Percentiles rank a stretch among this genome's conserved stretches.
Evolutionary conservation across 2,888 invertebrate genomes (phyloP).

Genomic region (Nomada flava): DNA sequence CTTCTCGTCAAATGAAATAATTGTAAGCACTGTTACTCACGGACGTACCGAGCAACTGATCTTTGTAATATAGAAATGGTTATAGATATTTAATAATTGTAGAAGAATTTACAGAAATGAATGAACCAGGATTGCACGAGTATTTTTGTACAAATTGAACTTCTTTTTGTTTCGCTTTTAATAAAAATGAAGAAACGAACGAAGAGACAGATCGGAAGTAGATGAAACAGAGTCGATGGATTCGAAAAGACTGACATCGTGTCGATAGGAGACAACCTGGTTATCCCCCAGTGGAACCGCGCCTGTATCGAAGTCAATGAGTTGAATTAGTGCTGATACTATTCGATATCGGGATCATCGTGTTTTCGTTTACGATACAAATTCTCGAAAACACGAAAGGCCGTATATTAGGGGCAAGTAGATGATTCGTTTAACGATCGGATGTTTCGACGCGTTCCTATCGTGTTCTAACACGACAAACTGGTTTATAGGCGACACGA

Average conservation of each 20-base stretch:
- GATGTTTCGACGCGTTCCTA: not conserved
- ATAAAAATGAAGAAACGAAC: not conserved
- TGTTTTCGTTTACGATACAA: slow-evolving; percentile 37
- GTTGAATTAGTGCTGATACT: slow-evolving; percentile 62
- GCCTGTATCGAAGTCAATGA: slow-evolving; percentile 67
- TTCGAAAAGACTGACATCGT: slow-evolving; percentile 60
- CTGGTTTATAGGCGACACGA: not conserved
- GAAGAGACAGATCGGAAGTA: not conserved
- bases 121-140: too few relatives aligned
- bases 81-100: too few relatives aligned
- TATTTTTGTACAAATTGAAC: too few relatives aligned
- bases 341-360: slow-evolving; percentile 53
- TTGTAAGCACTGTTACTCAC: not conserved
- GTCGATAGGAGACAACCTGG: slow-evolving; percentile 33
- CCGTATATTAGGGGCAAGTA: slow-evolving; percentile 33
- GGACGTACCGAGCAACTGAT: not conserved
- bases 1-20: not conserved
- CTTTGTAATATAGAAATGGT: too few relatives aligned
- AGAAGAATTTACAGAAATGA: too few relatives aligned
- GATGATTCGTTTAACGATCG: slow-evolving; percentile 11
- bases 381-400: slow-evolving; percentile 55
- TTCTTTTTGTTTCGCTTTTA: too few relatives aligned
- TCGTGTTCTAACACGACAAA: not conserved
- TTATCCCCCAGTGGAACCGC: slow-evolving; percentile 68
- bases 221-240: slow-evolving; percentile 48